Conservation (phyloP, 2,888 invertebrate species). For the Abrostola tripartita region DNA sequence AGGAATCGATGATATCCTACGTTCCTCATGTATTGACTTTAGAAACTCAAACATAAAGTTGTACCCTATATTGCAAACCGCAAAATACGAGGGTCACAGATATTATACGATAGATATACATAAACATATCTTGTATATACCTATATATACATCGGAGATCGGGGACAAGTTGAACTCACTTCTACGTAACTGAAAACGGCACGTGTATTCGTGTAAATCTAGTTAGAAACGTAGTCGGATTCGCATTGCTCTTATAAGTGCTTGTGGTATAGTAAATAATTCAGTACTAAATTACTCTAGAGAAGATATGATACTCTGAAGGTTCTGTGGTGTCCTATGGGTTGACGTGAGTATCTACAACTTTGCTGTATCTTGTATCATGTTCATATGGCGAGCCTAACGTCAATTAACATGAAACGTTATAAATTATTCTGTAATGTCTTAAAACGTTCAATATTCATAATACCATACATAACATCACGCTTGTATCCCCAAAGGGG, state of each 20-base stretch:
- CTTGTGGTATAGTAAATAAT: slow-evolving; percentile 8
- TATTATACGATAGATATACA: not conserved
- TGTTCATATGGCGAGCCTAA: too few species aligned
- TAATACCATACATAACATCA: too few species aligned
- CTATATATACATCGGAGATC: not conserved
- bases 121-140: not conserved
- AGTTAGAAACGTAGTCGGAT: slow-evolving; percentile 14
- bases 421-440: too few species aligned
- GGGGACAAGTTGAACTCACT: not conserved
- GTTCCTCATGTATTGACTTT: not conserved
- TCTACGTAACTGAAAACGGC: not conserved
- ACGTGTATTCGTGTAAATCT: slow-evolving; percentile 11
- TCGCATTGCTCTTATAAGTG: slow-evolving; percentile 2
- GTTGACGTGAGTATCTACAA: too few species aligned
- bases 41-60: slow-evolving; percentile 4
- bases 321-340: not conserved
- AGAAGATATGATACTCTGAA: not conserved
- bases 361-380: too few species aligned
- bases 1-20: not conserved
- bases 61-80: slow-evolving; percentile 13
- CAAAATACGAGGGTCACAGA: slow-evolving; percentile 14
- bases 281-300: not conserved
- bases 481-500: too few species aligned
- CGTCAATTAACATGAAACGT: too few species aligned
- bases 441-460: too few species aligned